Conservation (phyloP, 2,888 invertebrate genomes). For the Rhagophthalmus giganteus region DNA sequence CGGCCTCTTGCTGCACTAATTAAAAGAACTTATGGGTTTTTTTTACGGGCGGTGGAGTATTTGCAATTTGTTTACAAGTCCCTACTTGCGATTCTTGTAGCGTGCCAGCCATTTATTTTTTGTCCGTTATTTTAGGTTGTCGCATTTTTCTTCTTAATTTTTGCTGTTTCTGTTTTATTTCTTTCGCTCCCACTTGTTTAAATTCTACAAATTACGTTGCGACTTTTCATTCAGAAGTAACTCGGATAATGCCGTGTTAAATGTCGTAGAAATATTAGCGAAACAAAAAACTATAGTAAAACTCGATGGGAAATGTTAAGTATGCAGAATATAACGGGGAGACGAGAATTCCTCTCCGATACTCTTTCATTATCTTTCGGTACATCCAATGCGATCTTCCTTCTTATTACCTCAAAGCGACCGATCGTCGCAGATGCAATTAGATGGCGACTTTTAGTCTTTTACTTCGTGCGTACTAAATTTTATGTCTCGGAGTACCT, state of each 20-base stretch:
- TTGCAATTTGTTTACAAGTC: slow-evolving; percentile 47
- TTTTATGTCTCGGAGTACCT: slow-evolving; percentile 16
- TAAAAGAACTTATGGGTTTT: slow-evolving; percentile 53
- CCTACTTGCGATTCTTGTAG: slow-evolving; percentile 45
- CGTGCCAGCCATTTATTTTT: slow-evolving; percentile 47
- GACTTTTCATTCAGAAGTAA: slow-evolving; percentile 45
- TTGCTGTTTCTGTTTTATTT: slow-evolving; percentile 46
- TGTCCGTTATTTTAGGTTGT: slow-evolving; percentile 45
- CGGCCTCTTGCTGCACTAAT: slow-evolving; percentile 47
- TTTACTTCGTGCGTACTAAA: slow-evolving; percentile 24
- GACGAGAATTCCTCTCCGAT: slow-evolving; percentile 41
- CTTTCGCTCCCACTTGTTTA: slow-evolving; percentile 42
- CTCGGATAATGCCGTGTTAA: slow-evolving; percentile 47
- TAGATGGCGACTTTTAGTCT: slow-evolving; percentile 17
- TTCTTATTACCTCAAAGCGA: slow-evolving; percentile 46
- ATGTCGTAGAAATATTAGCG: slow-evolving; percentile 50
- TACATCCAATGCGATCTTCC: slow-evolving; percentile 42
- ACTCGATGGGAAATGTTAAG: slow-evolving; percentile 40
- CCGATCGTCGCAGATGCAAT: slow-evolving; percentile 31
- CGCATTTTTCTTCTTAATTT: slow-evolving; percentile 48
- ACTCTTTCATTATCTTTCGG: slow-evolving; percentile 52
- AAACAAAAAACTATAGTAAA: slow-evolving; percentile 41
- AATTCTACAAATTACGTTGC: slow-evolving; percentile 47
- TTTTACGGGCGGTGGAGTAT: slow-evolving; percentile 46
- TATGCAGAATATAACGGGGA: slow-evolving; percentile 47